Evolutionary conservation across 1,140 invertebrate species (phyloP), one percentile per base, ranked within the genome.

Genomic region (Zaprionus africanus): DNA sequence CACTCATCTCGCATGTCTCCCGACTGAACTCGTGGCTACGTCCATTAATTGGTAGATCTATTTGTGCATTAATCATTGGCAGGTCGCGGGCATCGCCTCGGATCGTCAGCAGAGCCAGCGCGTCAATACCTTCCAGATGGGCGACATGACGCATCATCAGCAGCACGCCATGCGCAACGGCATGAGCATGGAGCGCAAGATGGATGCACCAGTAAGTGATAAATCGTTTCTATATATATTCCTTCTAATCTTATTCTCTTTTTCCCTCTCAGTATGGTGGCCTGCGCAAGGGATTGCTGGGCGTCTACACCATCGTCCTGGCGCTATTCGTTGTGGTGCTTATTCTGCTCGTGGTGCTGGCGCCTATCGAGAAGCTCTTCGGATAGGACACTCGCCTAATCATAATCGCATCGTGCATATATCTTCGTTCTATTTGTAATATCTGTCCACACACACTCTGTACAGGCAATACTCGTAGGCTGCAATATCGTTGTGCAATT

Each of bases 121-220:
- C 76, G 95, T 97, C 15, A 96, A 96, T 90, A 94, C 96, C 12
- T 97, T 97, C 93, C 96, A 96, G 13, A 97, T 97, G 96, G 96
- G 96, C 85, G 96, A 97, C 90, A 94, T 97, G 93, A 62, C 84
- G 5, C 86, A 91, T 54, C 79, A 90, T 69, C 90, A 92, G 46
- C 90, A 92, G 71, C 95, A 92, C 93, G 95, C 66, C 94, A 95
- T 93, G 93, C 94, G 93, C 90, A 95, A 78, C 94, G 61, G 92
- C 93, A 90, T 85, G 56, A 95, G 95, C 88, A 93, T 94, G 74
- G 96, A 97, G 83, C 93, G 95, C 62, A 96, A 94, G 87, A 93
- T 94, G 76, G 96, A 97, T 93, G 95, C 96, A 53, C 96, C 96
- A 78, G 96, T 97, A 94, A 95, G 94, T 75, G 9, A 9, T 9